Evolutionary conservation across 2,797 vertebrate species (phyloP).

Genomic region (Numenius phaeopus): DNA sequence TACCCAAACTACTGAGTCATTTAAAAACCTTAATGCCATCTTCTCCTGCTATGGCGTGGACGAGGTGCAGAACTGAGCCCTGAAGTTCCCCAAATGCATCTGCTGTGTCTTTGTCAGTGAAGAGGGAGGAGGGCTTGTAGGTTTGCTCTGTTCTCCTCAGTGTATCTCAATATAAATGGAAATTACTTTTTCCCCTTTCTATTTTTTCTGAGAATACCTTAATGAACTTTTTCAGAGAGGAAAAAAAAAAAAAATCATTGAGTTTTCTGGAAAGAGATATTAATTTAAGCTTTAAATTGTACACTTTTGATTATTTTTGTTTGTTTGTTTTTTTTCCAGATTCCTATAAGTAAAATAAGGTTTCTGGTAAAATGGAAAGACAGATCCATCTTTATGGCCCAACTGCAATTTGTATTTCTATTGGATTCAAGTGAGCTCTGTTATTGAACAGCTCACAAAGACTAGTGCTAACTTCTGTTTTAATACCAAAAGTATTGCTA

Average conservation of each 20-base stretch:
- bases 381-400: not conserved
- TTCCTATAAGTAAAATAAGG: not conserved
- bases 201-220: conserved; percentile 1
- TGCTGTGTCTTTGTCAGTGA: not conserved
- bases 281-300: not conserved
- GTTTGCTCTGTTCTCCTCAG: not conserved
- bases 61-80: not conserved
- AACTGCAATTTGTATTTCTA: not conserved
- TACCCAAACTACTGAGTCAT: rapidly evolving
- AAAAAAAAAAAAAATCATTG: not conserved
- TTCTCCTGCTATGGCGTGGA: rapidly evolving
- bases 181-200: not conserved
- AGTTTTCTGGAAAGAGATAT: not conserved
- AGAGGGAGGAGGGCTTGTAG: not conserved
- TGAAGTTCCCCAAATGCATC: not conserved
- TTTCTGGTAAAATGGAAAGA: not conserved
- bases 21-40: not conserved
- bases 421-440: not conserved
- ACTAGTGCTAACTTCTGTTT: not conserved
- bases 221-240: not conserved
- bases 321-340: not conserved
- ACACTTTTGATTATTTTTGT: not conserved
- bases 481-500: not conserved
- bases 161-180: conserved; percentile 27
- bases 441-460: not conserved